Evolutionary conservation across 1,140 invertebrate species (phyloP).

Genomic region (Macrotrachela quadricornifera): DNA sequence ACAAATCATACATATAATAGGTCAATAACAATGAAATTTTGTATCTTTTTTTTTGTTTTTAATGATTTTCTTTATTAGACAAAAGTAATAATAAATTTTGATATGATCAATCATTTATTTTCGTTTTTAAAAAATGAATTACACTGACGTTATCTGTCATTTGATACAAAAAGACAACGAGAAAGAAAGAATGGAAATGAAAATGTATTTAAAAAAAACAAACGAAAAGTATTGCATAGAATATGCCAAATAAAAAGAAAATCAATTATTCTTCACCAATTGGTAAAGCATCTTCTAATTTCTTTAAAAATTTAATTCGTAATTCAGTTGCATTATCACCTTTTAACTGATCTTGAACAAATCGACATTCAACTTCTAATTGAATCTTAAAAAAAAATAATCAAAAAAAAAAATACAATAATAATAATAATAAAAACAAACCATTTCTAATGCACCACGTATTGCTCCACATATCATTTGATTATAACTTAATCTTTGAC

Average conservation of each 20-base stretch:
- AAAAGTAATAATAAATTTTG: no score
- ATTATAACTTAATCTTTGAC: conserved; percentile 65
- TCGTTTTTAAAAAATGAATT: no score
- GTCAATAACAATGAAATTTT: no score
- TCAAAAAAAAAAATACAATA: no score
- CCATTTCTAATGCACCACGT: conserved; percentile 80
- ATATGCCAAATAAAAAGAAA: no score
- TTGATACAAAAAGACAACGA: no score
- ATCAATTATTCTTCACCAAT: conserved; percentile 88
- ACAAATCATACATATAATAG: no score
- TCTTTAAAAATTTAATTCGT: conserved; percentile 75
- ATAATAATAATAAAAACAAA: no score
- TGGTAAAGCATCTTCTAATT: conserved; percentile 86
- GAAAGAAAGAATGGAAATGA: not conserved
- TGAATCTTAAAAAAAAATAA: conserved; percentile 27
- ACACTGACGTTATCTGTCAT: no score
- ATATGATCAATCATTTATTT: no score
- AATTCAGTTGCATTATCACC: conserved; percentile 82
- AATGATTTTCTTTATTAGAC: no score
- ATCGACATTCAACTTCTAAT: conserved; percentile 43
- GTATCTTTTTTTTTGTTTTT: no score
- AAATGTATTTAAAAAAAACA: not conserved
- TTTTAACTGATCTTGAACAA: conserved; percentile 73
- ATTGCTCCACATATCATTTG: conserved; percentile 71
- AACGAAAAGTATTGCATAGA: not conserved